These are phyloP conservation scores for Dipodomys spectabilis DNA, from an alignment of 2,113 vertebrate species.

Conservation along the genomic window DNA sequence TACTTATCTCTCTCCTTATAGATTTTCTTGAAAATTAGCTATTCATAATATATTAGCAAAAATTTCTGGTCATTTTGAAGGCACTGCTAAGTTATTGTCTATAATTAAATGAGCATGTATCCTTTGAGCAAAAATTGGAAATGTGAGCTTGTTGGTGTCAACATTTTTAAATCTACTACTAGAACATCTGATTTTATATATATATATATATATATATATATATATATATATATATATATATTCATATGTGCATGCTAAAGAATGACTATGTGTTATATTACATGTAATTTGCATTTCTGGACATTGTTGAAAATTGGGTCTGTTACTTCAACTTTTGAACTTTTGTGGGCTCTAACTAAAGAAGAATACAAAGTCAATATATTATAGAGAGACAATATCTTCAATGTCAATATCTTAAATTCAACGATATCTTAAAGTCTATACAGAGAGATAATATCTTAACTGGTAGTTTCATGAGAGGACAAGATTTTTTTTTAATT, in stretches of 20 bases:
- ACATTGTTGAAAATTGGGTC: neutral
- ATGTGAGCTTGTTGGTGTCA: neutral
- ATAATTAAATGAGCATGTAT: neutral
- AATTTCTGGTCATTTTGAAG: neutral
- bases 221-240: too few species aligned
- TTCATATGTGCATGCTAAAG: too few species aligned
- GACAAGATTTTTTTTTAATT: neutral
- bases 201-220: neutral
- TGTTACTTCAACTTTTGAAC: neutral
- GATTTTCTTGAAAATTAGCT: neutral
- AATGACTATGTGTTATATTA: neutral
- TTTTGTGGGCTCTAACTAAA: neutral
- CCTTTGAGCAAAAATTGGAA: neutral
- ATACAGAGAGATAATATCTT: neutral
- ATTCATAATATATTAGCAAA: neutral
- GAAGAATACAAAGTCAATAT: neutral
- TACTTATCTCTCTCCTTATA: neutral
- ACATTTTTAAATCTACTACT: neutral
- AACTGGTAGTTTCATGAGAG: neutral
- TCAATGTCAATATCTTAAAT: too few species aligned
- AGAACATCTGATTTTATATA: neutral
- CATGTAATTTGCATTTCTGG: neutral
- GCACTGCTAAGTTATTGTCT: neutral
- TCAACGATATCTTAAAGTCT: too few species aligned
- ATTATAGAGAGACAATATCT: too few species aligned